phyloP scores from a whole-genome alignment of 2,797 vertebrate genomes.

The Peromyscus aztecus region DNA sequence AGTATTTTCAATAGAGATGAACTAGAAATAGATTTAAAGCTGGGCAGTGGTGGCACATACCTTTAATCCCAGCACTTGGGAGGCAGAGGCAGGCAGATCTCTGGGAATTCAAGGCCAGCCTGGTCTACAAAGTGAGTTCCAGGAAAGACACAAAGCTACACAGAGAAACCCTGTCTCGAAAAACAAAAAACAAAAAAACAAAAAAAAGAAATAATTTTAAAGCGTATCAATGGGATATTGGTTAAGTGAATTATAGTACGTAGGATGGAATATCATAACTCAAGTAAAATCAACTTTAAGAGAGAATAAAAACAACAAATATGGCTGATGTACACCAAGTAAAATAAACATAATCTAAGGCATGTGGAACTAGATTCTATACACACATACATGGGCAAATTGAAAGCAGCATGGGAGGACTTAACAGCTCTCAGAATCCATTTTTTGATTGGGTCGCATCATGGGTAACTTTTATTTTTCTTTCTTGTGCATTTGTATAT shows the following conservation, averaged over 20 bases:
- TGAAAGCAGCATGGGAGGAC: not conserved
- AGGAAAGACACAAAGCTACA: too few species aligned
- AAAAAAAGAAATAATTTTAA: conserved; percentile 38
- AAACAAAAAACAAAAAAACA: too few species aligned
- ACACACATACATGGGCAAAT: not conserved
- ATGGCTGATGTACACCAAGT: conserved; percentile 4
- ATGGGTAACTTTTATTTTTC: conserved; percentile 29
- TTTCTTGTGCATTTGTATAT: not conserved
- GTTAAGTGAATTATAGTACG: conserved; percentile 37
- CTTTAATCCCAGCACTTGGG: too few species aligned
- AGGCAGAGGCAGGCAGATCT: too few species aligned
- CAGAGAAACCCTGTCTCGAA: too few species aligned
- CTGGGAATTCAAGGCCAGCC: too few species aligned
- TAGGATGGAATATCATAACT: not conserved
- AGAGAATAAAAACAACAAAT: conserved; percentile 52
- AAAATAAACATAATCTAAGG: conserved; percentile 18
- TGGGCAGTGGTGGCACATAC: too few species aligned
- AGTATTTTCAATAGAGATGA: conserved; percentile 17
- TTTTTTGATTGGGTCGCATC: not conserved
- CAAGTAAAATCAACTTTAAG: conserved; percentile 62
- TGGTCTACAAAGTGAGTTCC: too few species aligned
- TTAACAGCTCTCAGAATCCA: not conserved
- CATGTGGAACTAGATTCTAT: not conserved
- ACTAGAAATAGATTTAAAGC: conserved; percentile 46
- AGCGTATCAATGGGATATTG: not conserved